Conservation (phyloP, 2,888 invertebrate species). For the Dicyrtoma fusca region DNA sequence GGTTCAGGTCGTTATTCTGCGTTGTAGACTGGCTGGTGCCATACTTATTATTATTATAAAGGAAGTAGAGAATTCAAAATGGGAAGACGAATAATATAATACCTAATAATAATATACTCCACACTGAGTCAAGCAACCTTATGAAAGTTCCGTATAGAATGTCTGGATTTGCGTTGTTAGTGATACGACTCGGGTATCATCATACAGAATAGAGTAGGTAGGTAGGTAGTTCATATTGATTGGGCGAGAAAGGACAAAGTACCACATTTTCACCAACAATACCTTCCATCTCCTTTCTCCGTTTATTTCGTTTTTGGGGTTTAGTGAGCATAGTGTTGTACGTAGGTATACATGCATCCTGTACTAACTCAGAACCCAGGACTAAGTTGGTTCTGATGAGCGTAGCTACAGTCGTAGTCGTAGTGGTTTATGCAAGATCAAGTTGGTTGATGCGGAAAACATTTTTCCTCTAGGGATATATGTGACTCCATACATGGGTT, state of each 20-base stretch:
- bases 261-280: constrained; percentile 23
- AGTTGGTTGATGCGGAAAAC: too few species aligned
- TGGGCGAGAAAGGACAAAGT: constrained; percentile 32
- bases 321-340: too few species aligned
- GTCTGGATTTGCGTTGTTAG: neutral
- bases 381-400: too few species aligned
- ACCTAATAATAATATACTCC: neutral
- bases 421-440: too few species aligned
- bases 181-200: neutral
- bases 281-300: constrained; percentile 10
- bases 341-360: too few species aligned
- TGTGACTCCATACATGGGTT: too few species aligned
- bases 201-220: constrained; percentile 1
- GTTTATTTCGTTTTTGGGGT: neutral
- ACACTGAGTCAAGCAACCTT: neutral
- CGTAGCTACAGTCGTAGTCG: too few species aligned
- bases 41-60: too few species aligned
- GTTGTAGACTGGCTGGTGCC: constrained; percentile 40
- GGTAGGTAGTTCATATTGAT: constrained; percentile 27
- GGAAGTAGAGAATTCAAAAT: neutral
- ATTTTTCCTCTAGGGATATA: too few species aligned
- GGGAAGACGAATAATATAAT: neutral
- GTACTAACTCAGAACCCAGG: too few species aligned
- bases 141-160: neutral
- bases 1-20: constrained; percentile 37